These are phyloP conservation scores for Drosophila fulvimacula DNA, from an alignment of 2,888 invertebrate species.

Conservation along the genomic window DNA sequence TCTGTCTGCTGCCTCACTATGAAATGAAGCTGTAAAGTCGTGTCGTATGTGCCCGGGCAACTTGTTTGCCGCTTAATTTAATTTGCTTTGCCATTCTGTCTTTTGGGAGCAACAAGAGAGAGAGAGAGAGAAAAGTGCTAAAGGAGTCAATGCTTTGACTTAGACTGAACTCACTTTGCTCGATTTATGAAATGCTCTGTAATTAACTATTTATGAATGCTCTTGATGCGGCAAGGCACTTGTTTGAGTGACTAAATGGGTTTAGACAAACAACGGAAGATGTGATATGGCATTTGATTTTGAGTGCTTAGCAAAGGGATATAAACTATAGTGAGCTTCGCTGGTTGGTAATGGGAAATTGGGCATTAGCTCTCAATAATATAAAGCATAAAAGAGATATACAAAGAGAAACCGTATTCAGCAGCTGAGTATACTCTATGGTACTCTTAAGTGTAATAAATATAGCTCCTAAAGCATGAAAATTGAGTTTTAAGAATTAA, in stretches of 20 bases:
- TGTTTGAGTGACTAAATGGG: conserved; percentile 30
- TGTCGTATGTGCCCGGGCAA: conserved; percentile 72
- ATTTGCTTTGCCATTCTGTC: conserved; percentile 73
- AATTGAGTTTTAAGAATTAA: too few species aligned
- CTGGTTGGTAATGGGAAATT: background rate
- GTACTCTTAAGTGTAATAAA: too few species aligned
- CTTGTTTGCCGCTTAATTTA: conserved; percentile 81
- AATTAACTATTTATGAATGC: conserved; percentile 75
- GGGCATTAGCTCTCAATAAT: too few species aligned
- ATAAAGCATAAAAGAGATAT: too few species aligned
- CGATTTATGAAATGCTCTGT: conserved; percentile 76
- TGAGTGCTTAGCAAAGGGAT: background rate
- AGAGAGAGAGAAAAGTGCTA: conserved; percentile 2
- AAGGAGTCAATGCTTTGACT: conserved; percentile 35
- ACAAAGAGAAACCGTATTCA: too few species aligned
- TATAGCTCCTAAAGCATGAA: too few species aligned
- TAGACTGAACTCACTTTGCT: conserved; percentile 50
- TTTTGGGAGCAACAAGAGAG: conserved; percentile 37
- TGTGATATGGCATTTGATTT: background rate
- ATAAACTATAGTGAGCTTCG: background rate
- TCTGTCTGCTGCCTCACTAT: conserved; percentile 1
- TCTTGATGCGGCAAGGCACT: conserved; percentile 26
- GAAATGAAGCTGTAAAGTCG: conserved; percentile 43
- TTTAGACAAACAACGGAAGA: conserved; percentile 3
- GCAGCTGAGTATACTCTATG: too few species aligned